These are phyloP conservation scores for Aphis gossypii DNA, from an alignment of 1,140 invertebrate species.

Conservation along the genomic window DNA sequence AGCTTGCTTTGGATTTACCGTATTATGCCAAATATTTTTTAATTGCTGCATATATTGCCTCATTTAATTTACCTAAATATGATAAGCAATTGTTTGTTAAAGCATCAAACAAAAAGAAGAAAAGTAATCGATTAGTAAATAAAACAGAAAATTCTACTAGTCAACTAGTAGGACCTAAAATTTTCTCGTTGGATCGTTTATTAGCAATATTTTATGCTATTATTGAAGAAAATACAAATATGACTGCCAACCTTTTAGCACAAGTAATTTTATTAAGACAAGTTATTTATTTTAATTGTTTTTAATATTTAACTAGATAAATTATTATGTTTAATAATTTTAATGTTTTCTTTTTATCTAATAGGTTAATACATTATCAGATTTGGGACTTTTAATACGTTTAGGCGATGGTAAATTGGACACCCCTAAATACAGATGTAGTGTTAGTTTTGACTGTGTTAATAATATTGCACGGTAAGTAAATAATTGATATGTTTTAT, in stretches of 20 bases:
- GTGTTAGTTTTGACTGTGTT: slow-evolving; percentile 76
- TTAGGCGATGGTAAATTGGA: slow-evolving; percentile 73
- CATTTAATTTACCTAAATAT: slow-evolving; percentile 85
- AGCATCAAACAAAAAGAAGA: slow-evolving; percentile 70
- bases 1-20: slow-evolving; percentile 75
- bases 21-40: slow-evolving; percentile 88
- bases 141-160: slow-evolving; percentile 66
- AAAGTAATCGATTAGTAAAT: slow-evolving; percentile 67
- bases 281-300: not conserved
- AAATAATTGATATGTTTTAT: not conserved
- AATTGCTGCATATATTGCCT: slow-evolving; percentile 88
- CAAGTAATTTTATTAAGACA: slow-evolving; percentile 50
- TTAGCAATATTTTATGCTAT: slow-evolving; percentile 93
- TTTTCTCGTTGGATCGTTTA: slow-evolving; percentile 82
- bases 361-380: slow-evolving; percentile 71
- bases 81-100: slow-evolving; percentile 85
- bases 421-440: slow-evolving; percentile 77
- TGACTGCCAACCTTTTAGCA: slow-evolving; percentile 77
- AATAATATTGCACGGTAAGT: slow-evolving; percentile 69
- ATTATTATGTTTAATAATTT: not conserved
- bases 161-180: slow-evolving; percentile 72
- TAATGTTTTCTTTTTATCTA: not conserved
- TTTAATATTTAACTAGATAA: not conserved
- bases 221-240: slow-evolving; percentile 78
- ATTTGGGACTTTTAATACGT: slow-evolving; percentile 73